Conservation (phyloP, 2,113 vertebrate species). For the Oophaga pumilio region DNA sequence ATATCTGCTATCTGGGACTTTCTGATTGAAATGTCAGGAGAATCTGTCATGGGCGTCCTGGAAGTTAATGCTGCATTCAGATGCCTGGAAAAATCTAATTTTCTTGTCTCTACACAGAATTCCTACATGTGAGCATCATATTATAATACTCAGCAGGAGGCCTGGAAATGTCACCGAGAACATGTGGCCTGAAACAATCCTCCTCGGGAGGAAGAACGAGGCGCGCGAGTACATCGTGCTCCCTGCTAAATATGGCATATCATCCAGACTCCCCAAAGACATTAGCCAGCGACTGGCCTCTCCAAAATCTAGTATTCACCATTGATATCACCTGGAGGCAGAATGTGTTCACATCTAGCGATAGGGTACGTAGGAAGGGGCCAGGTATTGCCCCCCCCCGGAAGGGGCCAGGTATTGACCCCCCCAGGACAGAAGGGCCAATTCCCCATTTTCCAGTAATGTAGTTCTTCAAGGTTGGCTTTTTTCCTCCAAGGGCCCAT, state of each 20-base stretch:
- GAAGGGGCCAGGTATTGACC: too few species aligned
- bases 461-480: too few species aligned
- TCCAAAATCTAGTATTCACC: background rate
- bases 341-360: too few species aligned
- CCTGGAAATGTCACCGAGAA: constrained; percentile 3
- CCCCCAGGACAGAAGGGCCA: too few species aligned
- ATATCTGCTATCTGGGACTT: background rate
- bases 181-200: constrained; percentile 14
- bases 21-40: background rate
- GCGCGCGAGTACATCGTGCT: background rate
- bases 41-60: background rate
- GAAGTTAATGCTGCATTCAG: background rate
- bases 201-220: background rate
- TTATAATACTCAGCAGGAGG: constrained; percentile 20
- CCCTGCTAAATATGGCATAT: background rate
- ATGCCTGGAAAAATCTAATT: background rate
- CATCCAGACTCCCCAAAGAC: background rate
- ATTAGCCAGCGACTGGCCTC: background rate
- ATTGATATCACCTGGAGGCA: background rate
- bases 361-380: too few species aligned
- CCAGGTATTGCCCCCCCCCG: too few species aligned
- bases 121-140: background rate
- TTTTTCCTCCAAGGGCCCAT: too few species aligned
- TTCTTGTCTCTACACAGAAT: background rate
- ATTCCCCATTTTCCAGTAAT: too few species aligned